Evolutionary conservation across 2,797 vertebrate genomes (phyloP), one percentile per base, ranked within the genome.

Genomic region (Sardinella longiceps): DNA sequence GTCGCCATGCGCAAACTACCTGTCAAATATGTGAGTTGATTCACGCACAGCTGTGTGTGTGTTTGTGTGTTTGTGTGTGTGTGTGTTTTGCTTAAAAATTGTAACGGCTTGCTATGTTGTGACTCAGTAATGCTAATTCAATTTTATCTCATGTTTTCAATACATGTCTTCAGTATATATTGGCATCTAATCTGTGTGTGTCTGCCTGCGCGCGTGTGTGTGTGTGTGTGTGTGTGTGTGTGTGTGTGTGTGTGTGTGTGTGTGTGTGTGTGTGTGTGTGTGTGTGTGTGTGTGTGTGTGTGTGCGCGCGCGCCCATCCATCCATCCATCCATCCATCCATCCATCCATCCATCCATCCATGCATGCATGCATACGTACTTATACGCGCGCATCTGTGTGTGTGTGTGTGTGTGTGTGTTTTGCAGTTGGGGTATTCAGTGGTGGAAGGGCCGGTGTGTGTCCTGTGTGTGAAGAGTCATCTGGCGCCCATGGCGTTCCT

Each of bases 1-100:
- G 95, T 99, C 87, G 92, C 93, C 84, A 95, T 98, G 95, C 94
- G 87, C 92, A 96, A 93, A 85, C 90, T 92, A 2, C 90, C 93
- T 0, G 87, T 97, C 88, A 90, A 85, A 86, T 95, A 92, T 28
- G 43, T 37, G 33, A 9, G 70, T 14, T 20, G 30, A 14, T 43
- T 12, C 10, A 39, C 82, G n/a, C 30, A 23, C 5, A 23, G 11
- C 9, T 50, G 12, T 81, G 48, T 81, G 80, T 81, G 12, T 51
- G 80, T 53, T 25, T 81, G n/a, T 70, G 14, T 60, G 5, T 56
- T 20, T 25, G 58, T 63, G 60, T 66, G 1, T 63, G 25, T 63
- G 25, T 28, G 60, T 63, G 60, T 60, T 10, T 60, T 7, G 7
- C 23, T 9, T 48, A 12, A 48, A 10, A 48, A 12, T 10, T 48